phyloP scores from a whole-genome alignment of 2,113 vertebrate genomes.

The Hystrix brachyura region DNA sequence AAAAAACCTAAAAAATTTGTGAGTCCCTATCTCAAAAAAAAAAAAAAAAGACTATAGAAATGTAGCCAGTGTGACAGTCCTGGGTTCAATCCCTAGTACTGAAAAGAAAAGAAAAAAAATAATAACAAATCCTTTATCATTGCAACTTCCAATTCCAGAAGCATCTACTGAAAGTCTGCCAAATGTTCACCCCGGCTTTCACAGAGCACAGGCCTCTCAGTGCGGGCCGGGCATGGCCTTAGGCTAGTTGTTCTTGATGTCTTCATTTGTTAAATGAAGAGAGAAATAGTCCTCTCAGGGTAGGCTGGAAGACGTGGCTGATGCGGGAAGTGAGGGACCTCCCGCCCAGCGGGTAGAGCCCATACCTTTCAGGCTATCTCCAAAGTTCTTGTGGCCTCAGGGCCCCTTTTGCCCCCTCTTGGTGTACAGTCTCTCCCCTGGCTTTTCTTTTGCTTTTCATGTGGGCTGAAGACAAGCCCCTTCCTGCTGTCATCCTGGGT shows the following conservation, averaged over 20 bases:
- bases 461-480: not conserved
- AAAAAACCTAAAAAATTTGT: too few species aligned
- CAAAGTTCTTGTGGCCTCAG: not conserved
- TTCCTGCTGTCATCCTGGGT: not conserved
- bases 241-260: not conserved
- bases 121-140: not conserved
- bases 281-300: not conserved
- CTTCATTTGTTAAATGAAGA: not conserved
- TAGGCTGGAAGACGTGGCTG: not conserved
- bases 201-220: not conserved
- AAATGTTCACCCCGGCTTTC: not conserved
- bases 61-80: not conserved
- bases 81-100: not conserved
- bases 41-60: not conserved
- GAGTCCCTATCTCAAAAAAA: not conserved
- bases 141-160: not conserved
- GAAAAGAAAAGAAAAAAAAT: not conserved
- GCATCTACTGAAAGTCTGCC: not conserved
- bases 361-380: not conserved
- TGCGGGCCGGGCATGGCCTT: not conserved
- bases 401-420: not conserved
- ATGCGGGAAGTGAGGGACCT: not conserved
- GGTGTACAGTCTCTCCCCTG: not conserved
- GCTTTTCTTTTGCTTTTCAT: not conserved
- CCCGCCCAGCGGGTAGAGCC: not conserved